Evolutionary conservation across 2,797 vertebrate species (phyloP).

Genomic region (Vireo griseus): DNA sequence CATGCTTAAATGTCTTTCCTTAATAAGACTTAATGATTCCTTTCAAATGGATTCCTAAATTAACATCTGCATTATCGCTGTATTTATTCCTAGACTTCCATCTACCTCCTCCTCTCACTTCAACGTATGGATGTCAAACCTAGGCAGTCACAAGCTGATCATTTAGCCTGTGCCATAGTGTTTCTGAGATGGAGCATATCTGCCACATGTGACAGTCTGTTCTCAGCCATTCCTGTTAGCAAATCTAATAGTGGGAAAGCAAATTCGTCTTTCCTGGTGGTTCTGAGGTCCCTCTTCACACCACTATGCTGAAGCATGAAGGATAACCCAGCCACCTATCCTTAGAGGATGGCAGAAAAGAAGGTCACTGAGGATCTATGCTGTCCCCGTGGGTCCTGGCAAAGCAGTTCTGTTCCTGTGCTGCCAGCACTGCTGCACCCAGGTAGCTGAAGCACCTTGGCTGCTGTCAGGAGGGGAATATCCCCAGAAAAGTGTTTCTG

Average conservation of each 20-base stretch:
- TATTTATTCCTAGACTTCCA: not conserved
- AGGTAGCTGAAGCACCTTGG: not conserved
- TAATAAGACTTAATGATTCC: not conserved
- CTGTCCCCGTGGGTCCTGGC: not conserved
- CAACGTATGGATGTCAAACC: not conserved
- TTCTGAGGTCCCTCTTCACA: not conserved
- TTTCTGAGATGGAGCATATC: not conserved
- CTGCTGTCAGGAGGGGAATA: not conserved
- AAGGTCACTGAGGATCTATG: not conserved
- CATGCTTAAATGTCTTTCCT: not conserved
- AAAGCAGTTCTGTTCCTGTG: not conserved
- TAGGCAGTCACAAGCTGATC: not conserved
- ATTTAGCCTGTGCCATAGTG: not conserved
- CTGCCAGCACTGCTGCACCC: not conserved
- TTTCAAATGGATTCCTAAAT: not conserved
- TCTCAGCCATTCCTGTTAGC: not conserved
- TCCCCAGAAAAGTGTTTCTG: not conserved
- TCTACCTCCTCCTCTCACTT: not conserved
- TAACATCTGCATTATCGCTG: not conserved
- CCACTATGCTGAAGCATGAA: not conserved
- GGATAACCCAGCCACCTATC: not conserved
- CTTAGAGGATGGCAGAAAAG: not conserved
- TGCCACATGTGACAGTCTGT: fast-evolving
- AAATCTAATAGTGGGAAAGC: not conserved
- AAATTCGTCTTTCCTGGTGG: not conserved